Base-by-base conservation (phyloP, 35 echinoderm and acorn worm species). In the Stichopus chloronotus region DNA sequence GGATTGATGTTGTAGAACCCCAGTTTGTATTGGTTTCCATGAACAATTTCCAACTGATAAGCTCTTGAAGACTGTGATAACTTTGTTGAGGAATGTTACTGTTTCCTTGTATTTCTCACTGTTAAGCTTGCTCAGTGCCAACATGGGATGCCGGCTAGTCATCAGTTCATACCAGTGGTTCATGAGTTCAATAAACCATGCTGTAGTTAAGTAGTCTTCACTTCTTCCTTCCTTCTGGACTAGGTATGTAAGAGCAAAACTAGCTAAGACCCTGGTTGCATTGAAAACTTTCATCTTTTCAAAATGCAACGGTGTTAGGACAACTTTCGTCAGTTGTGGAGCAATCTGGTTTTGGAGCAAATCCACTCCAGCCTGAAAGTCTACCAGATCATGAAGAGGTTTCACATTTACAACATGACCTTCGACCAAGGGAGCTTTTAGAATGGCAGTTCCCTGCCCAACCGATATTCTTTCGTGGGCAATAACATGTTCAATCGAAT, bases 11-110 rank as follows among this genome's bases (percentile, higher is more conserved):
- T 30, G 79, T 82, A 52, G 79, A 82, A 95, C 84, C 30, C 87
- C 91, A 12, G 86, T 93, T 93, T 95, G 94, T 13, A 92, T 79
- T 86, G 94, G 94, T 53, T 95, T 95, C 91, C 94, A 90, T 30
- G 57, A 52, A 63, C 55, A 56, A 54, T 95, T 93, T 53, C 63
- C 84, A 58, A 92, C 69, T 17, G 87, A 71, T 53, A 95, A 12
- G 30, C 90, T 53, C 21, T 92, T 95, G 85, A 92, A 95, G 52
- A 92, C 57, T 80, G 12, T 30, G 25, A 92, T 91, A 77, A 89
- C 91, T 87, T 78, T 14, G n/a, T 78, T 56, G 61, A 95, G 91
- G 74, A 90, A 95, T 78, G 83, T 74, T 13, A 83, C 22, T 19
- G 69, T 80, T 82, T 88, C 90, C 19, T 89, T 59, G 68, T 92